Percentiles rank a stretch among this genome's conserved stretches.
These are phyloP conservation scores for Oncorhynchus tshawytscha DNA, from an alignment of 2,113 vertebrate species.

Conservation along the genomic window DNA sequence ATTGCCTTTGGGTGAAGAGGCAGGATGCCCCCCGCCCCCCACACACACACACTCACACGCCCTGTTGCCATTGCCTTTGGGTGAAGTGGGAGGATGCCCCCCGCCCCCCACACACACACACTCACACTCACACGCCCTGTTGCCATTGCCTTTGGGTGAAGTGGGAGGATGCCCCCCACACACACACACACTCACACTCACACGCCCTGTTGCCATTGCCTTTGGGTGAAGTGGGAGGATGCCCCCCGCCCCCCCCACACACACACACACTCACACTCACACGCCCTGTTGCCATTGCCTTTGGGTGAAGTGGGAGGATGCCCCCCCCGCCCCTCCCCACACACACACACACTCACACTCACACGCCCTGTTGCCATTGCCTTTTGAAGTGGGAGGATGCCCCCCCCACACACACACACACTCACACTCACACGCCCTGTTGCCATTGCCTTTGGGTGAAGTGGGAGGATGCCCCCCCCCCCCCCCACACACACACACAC, in stretches of 20 bases:
- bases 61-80: constrained; percentile 6
- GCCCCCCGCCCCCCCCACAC: too few relatives aligned
- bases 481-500: too few relatives aligned
- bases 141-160: constrained; percentile 8
- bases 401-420: too few relatives aligned
- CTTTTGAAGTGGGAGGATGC: neutral
- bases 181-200: neutral
- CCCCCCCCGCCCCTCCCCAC: too few relatives aligned
- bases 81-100: neutral
- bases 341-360: neutral
- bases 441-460: constrained; percentile 8
- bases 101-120: too few relatives aligned
- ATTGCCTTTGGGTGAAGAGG: constrained; percentile 7
- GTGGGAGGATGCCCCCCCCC: neutral
- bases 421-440: neutral
- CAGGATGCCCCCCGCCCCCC: too few relatives aligned
- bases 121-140: neutral
- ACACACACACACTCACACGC: neutral
- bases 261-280: neutral
- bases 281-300: constrained; percentile 2
- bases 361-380: neutral
- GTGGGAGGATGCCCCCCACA: neutral
- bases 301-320: neutral
- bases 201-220: neutral
- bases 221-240: neutral